These are phyloP conservation scores for Drosophila hydei DNA, from an alignment of 1,140 invertebrate genomes.

Conservation along the genomic window DNA sequence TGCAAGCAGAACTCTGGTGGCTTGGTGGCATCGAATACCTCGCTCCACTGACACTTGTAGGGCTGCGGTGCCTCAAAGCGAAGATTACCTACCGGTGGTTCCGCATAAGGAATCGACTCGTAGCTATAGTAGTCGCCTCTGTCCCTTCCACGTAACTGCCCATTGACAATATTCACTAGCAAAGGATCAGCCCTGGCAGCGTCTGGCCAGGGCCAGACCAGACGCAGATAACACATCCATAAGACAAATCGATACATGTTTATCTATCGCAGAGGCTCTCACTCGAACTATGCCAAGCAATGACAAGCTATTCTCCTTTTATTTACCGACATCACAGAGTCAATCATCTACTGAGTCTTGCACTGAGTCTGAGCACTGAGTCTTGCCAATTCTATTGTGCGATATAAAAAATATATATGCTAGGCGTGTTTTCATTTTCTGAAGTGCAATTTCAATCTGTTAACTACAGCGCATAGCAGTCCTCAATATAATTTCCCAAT, in stretches of 20 bases:
- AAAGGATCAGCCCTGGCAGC: slow-evolving; percentile 19
- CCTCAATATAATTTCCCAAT: too few relatives aligned
- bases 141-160: slow-evolving; percentile 23
- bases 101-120: slow-evolving; percentile 34
- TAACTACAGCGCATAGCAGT: too few relatives aligned
- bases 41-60: slow-evolving; percentile 32
- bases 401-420: neutral
- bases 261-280: neutral
- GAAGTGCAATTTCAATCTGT: neutral
- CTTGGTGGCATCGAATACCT: slow-evolving; percentile 13
- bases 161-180: slow-evolving; percentile 18
- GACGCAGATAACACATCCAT: slow-evolving; percentile 1
- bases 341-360: neutral
- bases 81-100: slow-evolving; percentile 21
- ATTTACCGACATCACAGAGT: neutral
- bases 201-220: neutral
- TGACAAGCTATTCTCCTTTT: neutral
- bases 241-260: slow-evolving; percentile 1
- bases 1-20: slow-evolving; percentile 40
- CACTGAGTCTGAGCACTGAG: too few relatives aligned
- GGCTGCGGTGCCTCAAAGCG: slow-evolving; percentile 31
- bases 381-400: slow-evolving; percentile 4
- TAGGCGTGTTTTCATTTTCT: neutral
- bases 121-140: slow-evolving; percentile 21
- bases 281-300: neutral